Percentiles rank a stretch among this genome's conserved stretches.
phyloP scores from a whole-genome alignment of 2,797 vertebrate genomes.

The Gambusia yucatana region DNA sequence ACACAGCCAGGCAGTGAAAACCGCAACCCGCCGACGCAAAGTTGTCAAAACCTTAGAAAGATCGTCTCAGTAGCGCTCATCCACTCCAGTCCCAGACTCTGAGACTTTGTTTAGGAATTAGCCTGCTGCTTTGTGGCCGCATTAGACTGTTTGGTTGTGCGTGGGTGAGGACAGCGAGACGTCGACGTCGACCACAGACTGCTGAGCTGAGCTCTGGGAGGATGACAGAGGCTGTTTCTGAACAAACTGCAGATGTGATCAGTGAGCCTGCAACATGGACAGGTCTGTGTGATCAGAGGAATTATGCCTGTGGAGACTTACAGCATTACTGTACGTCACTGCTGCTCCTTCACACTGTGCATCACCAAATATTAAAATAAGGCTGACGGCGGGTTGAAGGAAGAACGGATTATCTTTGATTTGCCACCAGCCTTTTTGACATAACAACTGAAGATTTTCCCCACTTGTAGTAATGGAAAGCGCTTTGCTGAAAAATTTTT shows the following conservation, averaged over 20 bases:
- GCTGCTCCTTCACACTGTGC: not conserved
- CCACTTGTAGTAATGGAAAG: not conserved
- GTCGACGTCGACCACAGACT: conserved; percentile 47
- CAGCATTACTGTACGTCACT: conserved; percentile 13
- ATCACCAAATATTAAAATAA: conserved; percentile 6
- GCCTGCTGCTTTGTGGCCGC: conserved; percentile 37
- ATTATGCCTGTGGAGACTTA: conserved; percentile 26
- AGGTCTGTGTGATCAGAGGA: conserved; percentile 25
- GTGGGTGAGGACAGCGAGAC: conserved; percentile 58
- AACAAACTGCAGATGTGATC: conserved; percentile 41
- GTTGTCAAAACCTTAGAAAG: conserved; percentile 30
- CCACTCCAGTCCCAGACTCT: conserved; percentile 44
- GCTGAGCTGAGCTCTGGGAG: conserved; percentile 44
- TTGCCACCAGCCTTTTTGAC: not conserved
- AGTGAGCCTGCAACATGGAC: conserved; percentile 22
- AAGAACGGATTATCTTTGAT: conserved; percentile 7
- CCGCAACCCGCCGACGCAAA: conserved; percentile 15
- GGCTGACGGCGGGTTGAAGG: conserved; percentile 1
- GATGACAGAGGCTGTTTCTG: conserved; percentile 51
- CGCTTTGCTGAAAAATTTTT: not conserved
- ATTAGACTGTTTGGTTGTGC: conserved; percentile 36
- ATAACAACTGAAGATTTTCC: conserved; percentile 3
- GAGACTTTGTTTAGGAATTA: conserved; percentile 55
- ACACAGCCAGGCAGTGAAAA: conserved; percentile 41
- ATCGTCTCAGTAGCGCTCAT: conserved; percentile 35